Evolutionary conservation across 2,797 vertebrate species (phyloP), one percentile per base, ranked within the genome.

Genomic region (Antrozous pallidus): DNA sequence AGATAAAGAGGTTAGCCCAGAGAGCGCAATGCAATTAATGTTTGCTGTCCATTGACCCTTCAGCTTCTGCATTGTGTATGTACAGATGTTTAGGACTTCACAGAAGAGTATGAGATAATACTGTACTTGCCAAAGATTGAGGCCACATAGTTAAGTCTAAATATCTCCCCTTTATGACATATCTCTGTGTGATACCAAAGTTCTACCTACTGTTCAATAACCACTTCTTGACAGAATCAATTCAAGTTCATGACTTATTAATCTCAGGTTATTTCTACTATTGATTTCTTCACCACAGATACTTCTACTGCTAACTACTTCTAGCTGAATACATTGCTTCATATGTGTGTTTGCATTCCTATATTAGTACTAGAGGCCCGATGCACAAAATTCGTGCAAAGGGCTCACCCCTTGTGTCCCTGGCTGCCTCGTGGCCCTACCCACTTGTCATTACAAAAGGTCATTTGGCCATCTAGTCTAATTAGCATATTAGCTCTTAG

Each of bases 381-480:
- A 31, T 61, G 58, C 58, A 61, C 12, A 31, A 61, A 61, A 61
- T 14, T 61, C 12, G 0, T 31, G 56, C 56, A 28, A 58, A 5
- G 26, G 56, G 26, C 56, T 58, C 28, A 31, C 12, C 58, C n/a
- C n/a, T n/a, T n/a, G n/a, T n/a, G n/a, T n/a, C n/a, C n/a, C 58
- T 2, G 6, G 12, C 26, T 61, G 58, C 28, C 28, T 61, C 0
- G 0, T 2, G 2, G 28, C 58, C 28, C 28, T 6, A 5, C 28
- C 58, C 28, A 31, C 26, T 61, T 2, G 12, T 61, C 28, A 1
- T 61, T 31, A 31, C 2, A 28, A 26, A 58, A 58, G 28, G 58
- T 61, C 12, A 6, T 31, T 61, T 28, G 1, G 2, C 12, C 28
- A 14, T 31, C 28, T 2, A 12, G 58, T 61, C 58, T 61, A 31